Conservation (phyloP, 2,888 invertebrate genomes). For the Chrysina gloriosa region DNA sequence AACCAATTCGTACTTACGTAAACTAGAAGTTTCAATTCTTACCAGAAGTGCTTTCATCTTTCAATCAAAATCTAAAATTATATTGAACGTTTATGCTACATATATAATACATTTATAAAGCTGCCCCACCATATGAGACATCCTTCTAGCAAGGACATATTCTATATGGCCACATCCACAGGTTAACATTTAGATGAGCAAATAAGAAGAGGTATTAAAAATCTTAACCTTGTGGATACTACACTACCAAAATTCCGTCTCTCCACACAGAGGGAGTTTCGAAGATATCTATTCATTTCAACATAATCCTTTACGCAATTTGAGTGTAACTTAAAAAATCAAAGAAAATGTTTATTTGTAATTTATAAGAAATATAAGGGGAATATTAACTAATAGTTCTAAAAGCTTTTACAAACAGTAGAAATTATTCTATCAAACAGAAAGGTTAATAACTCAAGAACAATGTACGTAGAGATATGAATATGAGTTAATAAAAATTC, state of each 20-base stretch:
- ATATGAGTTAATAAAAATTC: no score
- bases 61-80: conserved; percentile 39
- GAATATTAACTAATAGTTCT: no score
- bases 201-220: conserved; percentile 55
- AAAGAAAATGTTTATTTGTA: no score
- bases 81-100: conserved; percentile 45
- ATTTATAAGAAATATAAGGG: no score
- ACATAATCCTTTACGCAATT: no score
- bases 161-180: conserved; percentile 50
- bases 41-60: conserved; percentile 58
- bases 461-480: no score
- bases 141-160: conserved; percentile 62
- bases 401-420: no score
- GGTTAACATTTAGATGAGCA: conserved; percentile 56
- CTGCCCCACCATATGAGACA: conserved; percentile 59
- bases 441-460: no score
- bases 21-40: conserved; percentile 50
- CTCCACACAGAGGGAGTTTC: background rate
- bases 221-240: conserved; percentile 53
- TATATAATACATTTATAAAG: conserved; percentile 54
- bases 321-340: no score
- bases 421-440: no score
- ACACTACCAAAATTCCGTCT: conserved; percentile 29
- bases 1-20: conserved; percentile 24
- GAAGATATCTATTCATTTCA: no score